These are phyloP conservation scores for Ashinkailepas kermadecensis DNA, from an alignment of 2,888 invertebrate species.

Conservation along the genomic window DNA sequence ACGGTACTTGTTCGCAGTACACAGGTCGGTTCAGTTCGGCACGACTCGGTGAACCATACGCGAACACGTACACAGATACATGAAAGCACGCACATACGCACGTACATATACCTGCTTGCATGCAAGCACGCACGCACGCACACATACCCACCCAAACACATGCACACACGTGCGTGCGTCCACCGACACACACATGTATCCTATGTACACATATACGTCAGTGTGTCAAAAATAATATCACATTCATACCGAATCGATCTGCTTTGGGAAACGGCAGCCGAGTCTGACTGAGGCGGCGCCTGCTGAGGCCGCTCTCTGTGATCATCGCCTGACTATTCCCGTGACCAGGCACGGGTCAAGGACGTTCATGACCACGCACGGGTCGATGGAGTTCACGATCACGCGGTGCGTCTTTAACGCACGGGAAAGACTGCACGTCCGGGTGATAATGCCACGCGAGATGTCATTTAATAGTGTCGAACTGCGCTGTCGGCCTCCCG, in stretches of 20 bases:
- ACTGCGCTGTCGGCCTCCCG: background rate
- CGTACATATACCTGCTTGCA: no score
- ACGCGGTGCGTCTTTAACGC: background rate
- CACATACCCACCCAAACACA: background rate
- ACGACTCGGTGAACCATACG: no score
- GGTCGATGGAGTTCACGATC: background rate
- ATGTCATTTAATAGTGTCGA: background rate
- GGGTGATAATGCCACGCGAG: slow-evolving; percentile 3
- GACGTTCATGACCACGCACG: no score
- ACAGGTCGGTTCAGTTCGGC: no score
- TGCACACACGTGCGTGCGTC: background rate
- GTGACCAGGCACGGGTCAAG: no score
- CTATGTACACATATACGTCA: background rate
- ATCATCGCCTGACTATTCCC: no score
- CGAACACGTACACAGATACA: background rate
- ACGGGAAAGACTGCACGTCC: background rate
- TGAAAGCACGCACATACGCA: background rate
- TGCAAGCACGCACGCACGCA: background rate
- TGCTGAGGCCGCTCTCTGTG: background rate
- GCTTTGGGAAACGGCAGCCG: background rate
- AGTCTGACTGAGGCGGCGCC: background rate
- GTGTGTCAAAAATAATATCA: slow-evolving; percentile 4
- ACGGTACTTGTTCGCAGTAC: no score
- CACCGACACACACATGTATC: background rate
- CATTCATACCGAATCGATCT: background rate